Evolutionary conservation across 2,888 invertebrate genomes (phyloP).

Genomic region (Drosophila nigricruria): DNA sequence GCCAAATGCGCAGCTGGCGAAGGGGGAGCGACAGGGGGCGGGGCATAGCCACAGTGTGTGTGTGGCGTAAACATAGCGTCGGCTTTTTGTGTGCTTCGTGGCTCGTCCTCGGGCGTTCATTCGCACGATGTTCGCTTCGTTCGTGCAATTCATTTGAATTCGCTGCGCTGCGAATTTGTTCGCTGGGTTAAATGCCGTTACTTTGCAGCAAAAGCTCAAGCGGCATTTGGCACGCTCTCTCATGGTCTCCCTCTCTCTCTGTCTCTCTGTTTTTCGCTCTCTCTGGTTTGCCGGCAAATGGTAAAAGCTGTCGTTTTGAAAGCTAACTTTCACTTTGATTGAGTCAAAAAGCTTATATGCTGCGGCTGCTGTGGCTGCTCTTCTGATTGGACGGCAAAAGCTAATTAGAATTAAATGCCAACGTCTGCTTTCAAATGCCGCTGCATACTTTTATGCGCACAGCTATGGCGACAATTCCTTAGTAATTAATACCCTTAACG

Average conservation of each 20-base stretch:
- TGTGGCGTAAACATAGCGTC: slow-evolving; percentile 37
- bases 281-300: slow-evolving; percentile 18
- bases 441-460: slow-evolving; percentile 8
- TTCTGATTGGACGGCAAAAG: background rate
- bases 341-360: slow-evolving; percentile 8
- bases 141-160: slow-evolving; percentile 47
- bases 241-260: background rate
- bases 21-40: background rate
- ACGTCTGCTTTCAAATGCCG: slow-evolving; percentile 12
- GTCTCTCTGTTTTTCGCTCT: background rate
- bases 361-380: background rate
- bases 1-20: slow-evolving; percentile 41
- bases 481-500: slow-evolving; percentile 3
- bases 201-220: slow-evolving; percentile 53
- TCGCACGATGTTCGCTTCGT: slow-evolving; percentile 11
- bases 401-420: slow-evolving; percentile 12
- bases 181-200: slow-evolving; percentile 45
- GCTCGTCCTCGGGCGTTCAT: slow-evolving; percentile 31
- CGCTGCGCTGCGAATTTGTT: slow-evolving; percentile 48
- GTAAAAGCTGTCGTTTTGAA: slow-evolving; percentile 20
- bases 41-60: background rate
- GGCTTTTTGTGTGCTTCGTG: slow-evolving; percentile 10
- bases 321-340: slow-evolving; percentile 8
- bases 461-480: slow-evolving; percentile 1
- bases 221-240: background rate